phyloP scores from a whole-genome alignment of 2,888 invertebrate genomes.

The Drosophila bunnanda region DNA sequence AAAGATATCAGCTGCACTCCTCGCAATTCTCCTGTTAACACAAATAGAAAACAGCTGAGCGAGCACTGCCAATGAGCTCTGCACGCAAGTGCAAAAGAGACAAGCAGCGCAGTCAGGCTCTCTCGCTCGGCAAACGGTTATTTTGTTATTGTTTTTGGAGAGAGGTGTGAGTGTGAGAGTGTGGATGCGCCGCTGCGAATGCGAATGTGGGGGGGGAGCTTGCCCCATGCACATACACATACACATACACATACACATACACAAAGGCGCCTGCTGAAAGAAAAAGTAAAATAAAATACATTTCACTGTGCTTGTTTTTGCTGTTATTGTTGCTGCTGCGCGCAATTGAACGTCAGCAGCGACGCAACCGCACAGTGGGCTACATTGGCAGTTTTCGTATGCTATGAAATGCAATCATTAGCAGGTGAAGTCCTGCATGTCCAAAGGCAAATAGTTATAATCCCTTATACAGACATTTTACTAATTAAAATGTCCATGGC shows the following conservation, averaged over 20 bases:
- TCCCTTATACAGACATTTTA: not conserved
- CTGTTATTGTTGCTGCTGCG: conserved; percentile 56
- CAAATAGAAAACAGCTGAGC: conserved; percentile 42
- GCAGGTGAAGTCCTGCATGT: not conserved
- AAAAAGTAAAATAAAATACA: conserved; percentile 50
- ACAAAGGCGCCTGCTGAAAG: conserved; percentile 30
- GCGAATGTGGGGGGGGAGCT: conserved; percentile 26
- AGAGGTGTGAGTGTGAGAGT: conserved; percentile 14
- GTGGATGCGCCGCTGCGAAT: conserved; percentile 21
- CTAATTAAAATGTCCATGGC: not conserved
- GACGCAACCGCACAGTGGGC: conserved; percentile 39
- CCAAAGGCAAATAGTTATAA: too few relatives aligned
- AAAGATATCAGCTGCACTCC: conserved; percentile 59
- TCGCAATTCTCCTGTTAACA: conserved; percentile 38
- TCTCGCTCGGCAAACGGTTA: conserved; percentile 19
- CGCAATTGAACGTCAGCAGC: conserved; percentile 72
- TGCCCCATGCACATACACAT: conserved; percentile 12
- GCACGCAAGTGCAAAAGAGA: conserved; percentile 27
- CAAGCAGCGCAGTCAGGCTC: conserved; percentile 7
- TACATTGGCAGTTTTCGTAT: not conserved
- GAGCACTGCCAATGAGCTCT: conserved; percentile 15
- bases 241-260: too few relatives aligned
- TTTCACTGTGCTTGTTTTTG: conserved; percentile 47
- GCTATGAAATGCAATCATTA: too few relatives aligned
- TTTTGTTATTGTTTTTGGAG: conserved; percentile 33